A percentile compares a stretch with the other conserved stretches of the same genome.
Conservation (phyloP, 2,888 invertebrate species). For the Drosophila helvetica region DNA sequence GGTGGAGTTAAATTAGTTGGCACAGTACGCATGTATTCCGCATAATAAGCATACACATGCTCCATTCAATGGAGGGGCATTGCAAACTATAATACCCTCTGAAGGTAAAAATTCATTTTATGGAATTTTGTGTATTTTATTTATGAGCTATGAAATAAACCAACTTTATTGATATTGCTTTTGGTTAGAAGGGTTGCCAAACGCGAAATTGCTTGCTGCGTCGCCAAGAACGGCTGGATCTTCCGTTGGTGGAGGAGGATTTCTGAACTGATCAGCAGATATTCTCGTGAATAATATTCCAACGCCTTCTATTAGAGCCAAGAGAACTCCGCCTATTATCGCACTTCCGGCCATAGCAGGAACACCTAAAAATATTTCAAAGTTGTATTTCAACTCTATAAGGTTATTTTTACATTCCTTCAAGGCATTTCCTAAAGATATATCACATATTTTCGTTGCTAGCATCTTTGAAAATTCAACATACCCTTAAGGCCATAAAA, state of each 20-base stretch:
- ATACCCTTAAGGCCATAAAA: too few relatives aligned
- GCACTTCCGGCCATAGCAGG: constrained; percentile 98
- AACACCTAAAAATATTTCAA: constrained; percentile 84
- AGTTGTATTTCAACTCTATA: constrained; percentile 1
- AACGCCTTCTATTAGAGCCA: constrained; percentile 98
- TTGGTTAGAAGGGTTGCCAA: constrained; percentile 71
- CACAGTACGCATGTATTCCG: too few relatives aligned
- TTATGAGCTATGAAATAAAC: not conserved
- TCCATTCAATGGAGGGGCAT: not conserved
- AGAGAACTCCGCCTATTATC: constrained; percentile 95
- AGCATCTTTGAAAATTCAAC: too few relatives aligned
- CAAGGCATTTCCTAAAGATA: too few relatives aligned
- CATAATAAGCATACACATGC: too few relatives aligned
- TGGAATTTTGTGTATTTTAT: not conserved
- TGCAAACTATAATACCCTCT: not conserved
- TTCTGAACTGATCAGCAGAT: constrained; percentile 96
- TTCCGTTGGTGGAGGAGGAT: constrained; percentile 90
- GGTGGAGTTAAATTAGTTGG: too few relatives aligned
- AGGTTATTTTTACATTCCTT: not conserved
- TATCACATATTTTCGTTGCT: too few relatives aligned
- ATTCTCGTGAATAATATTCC: constrained; percentile 96
- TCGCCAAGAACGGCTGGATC: constrained; percentile 91
- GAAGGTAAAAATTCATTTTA: not conserved
- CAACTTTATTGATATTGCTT: constrained; percentile 81
- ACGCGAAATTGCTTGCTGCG: constrained; percentile 83